Evolutionary conservation across 2,888 invertebrate species (phyloP).

Genomic region (Mylabris sibirica): DNA sequence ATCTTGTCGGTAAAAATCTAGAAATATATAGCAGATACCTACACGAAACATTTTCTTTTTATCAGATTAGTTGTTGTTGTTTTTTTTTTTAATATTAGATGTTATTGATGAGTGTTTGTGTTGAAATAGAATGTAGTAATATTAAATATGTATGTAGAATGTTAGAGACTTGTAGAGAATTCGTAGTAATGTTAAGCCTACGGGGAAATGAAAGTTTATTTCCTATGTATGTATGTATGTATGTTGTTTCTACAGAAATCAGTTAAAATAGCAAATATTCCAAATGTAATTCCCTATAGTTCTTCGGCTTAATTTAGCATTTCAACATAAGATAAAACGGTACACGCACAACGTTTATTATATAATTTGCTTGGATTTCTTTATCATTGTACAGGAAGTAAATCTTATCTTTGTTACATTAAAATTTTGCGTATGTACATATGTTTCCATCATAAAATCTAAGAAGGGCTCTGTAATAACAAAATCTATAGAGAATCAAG

Average conservation of each 20-base stretch:
- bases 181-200: constrained; percentile 4
- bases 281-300: background rate
- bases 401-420: constrained; percentile 9
- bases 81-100: background rate
- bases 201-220: constrained; percentile 14
- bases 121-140: constrained; percentile 19
- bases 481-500: background rate
- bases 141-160: too few species aligned
- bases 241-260: constrained; percentile 15
- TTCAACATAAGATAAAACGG: constrained; percentile 15
- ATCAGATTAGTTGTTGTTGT: background rate
- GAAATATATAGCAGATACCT: constrained; percentile 11
- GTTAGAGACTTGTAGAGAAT: constrained; percentile 12
- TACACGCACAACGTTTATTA: constrained; percentile 25
- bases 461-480: background rate
- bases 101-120: background rate
- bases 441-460: background rate
- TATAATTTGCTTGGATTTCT: constrained; percentile 22
- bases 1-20: constrained; percentile 10
- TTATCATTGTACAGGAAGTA: constrained; percentile 1
- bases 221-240: background rate
- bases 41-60: constrained; percentile 15
- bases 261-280: constrained; percentile 10
- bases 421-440: background rate
- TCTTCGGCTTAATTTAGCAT: constrained; percentile 12